Evolutionary conservation across 1,140 invertebrate species (phyloP), one percentile per base, ranked within the genome.

Genomic region (Ruditapes philippinarum): DNA sequence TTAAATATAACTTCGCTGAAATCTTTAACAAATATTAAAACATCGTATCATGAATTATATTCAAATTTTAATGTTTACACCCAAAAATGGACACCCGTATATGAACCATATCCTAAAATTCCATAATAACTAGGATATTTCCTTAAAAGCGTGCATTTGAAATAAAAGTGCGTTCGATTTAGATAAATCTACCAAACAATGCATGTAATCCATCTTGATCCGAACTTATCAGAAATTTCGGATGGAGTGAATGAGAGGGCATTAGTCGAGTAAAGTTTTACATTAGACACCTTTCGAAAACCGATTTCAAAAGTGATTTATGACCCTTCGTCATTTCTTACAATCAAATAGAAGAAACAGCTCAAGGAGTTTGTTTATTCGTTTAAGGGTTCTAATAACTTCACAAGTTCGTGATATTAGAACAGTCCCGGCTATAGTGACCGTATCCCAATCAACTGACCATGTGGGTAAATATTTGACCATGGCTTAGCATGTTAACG

Each of bases 271-370:
- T 28, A 33, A 36, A 28, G 42, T 49, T 73, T 38, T 73, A 73
- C 62, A 73, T 84, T 73, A 73, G 62, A 54, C 40, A 73, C 62
- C 62, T 65, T 49, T 84, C 65, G 40, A 73, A 84, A 73, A 84
- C 40, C 65, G 82, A 84, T 84, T 84, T 74, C 40, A 28, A 33
- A 22, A 40, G 33, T 84, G 82, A 84, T 84, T 84, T 84, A 84
- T 84, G 68, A 73, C 45, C 45, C 42, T 25, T 31, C 17, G 22
- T 70, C 65, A 70, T 70, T 78, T 51, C 45, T 78, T 51, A 36
- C 74, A 54, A 78, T 78, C 45, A 54, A 51, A 22, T 12, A 22
- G 19, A 70, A 40, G 65, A 70, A 62, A 62, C 33, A 5, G 0
- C n/a, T 78, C 17, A 54, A 78, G 74, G 28, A 31, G 4, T 17